Base-by-base conservation (phyloP, 2,797 vertebrate species). In the Gymnoscopelus microlampas region DNA sequence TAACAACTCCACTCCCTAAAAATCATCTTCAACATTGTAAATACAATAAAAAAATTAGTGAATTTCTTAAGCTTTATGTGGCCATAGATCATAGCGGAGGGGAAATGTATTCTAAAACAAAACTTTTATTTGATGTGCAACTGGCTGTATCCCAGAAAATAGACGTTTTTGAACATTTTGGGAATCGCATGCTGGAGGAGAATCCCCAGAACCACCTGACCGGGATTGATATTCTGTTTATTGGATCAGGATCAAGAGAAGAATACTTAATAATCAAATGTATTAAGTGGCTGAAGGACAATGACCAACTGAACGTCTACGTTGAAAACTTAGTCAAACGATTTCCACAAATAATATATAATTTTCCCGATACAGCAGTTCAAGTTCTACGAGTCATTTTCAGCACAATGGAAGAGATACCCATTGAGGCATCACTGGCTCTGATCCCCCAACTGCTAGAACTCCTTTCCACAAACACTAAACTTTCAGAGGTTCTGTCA, bases 241-340 rank as follows among this genome's bases (percentile, higher is more conserved):
- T 0, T 57, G 76, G 73, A 2, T 0, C 0, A 8, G 0, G 0
- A 12, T 0, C 0, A 35, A 35, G 1, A 0, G 81, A 80, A 15
- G 48, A 72, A 58, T 88, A 87, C 60, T n/a, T n/a, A n/a, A n/a
- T n/a, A n/a, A n/a, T n/a, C n/a, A n/a, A 7, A 1, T 0, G 76
- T 53, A 82, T 89, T 1, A 80, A 65, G 57, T 90, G 87, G 85
- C 65, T 92, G 1, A 89, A 66, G 14, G 69, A 89, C 3, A 76
- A 60, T 13, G 59, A 1, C 0, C 83, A 77, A n/a, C 0, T 75
- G 2, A 58, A 84, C 1, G 3, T 44, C 0, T 91, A 92, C 0
- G 76, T 90, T 54, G 2, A 39, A 2, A 3, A 35, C 39, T 6
- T 65, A 19, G 66, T 78, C 6, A 48, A 19, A 3, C 86, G 80